Conservation (phyloP, 1,140 invertebrate genomes). For the Venustaconcha ellipsiformis region DNA sequence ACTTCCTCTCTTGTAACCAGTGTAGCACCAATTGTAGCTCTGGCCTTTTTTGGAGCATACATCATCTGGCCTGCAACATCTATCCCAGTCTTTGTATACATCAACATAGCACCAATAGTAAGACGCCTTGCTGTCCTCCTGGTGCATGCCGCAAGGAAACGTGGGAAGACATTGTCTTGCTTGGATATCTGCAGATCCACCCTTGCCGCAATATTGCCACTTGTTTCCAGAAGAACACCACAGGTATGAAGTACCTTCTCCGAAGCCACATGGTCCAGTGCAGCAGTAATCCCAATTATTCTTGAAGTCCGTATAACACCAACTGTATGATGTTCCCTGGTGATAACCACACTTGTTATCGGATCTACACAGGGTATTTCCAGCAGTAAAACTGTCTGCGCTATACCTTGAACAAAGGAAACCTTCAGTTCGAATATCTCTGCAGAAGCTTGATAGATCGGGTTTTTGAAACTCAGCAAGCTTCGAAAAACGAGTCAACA, state of each 20-base stretch:
- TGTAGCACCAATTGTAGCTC: not conserved
- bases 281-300: conserved; percentile 22
- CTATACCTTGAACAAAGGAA: not conserved
- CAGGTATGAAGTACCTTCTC: not conserved
- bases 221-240: conserved; percentile 10
- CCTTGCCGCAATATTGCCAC: conserved; percentile 17
- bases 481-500: too few species aligned
- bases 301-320: conserved; percentile 11
- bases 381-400: conserved; percentile 8
- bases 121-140: conserved; percentile 3
- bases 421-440: too few species aligned
- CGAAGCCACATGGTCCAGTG: conserved; percentile 1
- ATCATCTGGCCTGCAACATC: conserved; percentile 4
- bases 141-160: conserved; percentile 14
- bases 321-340: not conserved
- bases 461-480: too few species aligned
- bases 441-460: too few species aligned
- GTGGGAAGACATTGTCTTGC: not conserved
- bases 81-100: not conserved
- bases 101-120: conserved; percentile 19
- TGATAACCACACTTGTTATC: conserved; percentile 3
- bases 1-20: conserved; percentile 4
- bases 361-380: conserved; percentile 1
- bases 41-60: not conserved
- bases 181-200: not conserved